A percentile compares a stretch with the other conserved stretches of the same genome.
These are phyloP conservation scores for Ophioninae sp. DNA, from an alignment of 2,888 invertebrate species.

Conservation along the genomic window DNA sequence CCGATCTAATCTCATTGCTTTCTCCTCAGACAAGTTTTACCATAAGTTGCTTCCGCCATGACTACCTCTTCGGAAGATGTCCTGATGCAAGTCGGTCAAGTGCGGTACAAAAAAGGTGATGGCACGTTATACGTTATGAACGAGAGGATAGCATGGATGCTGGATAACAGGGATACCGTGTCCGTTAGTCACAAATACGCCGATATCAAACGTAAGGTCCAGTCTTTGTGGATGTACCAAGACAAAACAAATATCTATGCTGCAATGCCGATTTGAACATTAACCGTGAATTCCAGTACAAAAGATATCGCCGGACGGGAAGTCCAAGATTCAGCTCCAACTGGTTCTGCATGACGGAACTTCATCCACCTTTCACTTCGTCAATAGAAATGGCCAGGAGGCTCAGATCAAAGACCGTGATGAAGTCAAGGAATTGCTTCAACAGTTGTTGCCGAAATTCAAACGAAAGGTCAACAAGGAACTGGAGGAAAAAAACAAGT, in stretches of 20 bases:
- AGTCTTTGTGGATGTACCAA: not conserved
- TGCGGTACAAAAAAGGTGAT: conserved; percentile 97
- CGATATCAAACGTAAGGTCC: conserved; percentile 94
- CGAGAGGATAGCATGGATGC: conserved; percentile 97
- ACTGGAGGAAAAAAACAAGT: conserved; percentile 93
- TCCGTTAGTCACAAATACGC: conserved; percentile 96
- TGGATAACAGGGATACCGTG: conserved; percentile 95
- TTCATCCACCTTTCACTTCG: conserved; percentile 98
- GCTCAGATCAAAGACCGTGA: conserved; percentile 95
- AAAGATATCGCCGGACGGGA: conserved; percentile 98
- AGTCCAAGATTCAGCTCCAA: conserved; percentile 98
- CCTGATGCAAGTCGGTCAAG: conserved; percentile 94
- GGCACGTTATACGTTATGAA: conserved; percentile 98
- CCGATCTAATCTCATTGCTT: conserved; percentile 6
- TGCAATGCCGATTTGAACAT: conserved; percentile 1
- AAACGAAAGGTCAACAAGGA: conserved; percentile 95
- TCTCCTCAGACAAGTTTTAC: conserved; percentile 70
- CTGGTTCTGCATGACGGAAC: conserved; percentile 96
- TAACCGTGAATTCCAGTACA: conserved; percentile 86
- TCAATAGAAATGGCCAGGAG: conserved; percentile 91
- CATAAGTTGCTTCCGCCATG: conserved; percentile 82
- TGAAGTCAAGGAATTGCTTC: conserved; percentile 94
- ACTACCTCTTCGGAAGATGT: conserved; percentile 97
- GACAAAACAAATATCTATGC: not conserved
- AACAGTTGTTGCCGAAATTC: conserved; percentile 95